phyloP scores from a whole-genome alignment of 2,113 vertebrate genomes.

The Tragelaphus scriptus region DNA sequence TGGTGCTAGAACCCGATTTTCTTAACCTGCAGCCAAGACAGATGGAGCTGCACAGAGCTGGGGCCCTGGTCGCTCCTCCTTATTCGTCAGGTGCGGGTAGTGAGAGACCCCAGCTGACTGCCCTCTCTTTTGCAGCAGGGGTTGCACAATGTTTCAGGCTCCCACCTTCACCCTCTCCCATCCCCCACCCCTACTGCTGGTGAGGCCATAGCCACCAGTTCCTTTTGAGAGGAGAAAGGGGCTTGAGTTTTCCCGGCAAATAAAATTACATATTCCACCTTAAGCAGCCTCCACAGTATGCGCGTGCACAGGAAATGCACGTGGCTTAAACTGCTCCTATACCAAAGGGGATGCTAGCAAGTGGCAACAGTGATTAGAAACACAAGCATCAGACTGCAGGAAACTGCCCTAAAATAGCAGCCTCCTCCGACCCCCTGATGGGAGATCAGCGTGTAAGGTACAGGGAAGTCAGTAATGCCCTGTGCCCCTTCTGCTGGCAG shows the following conservation, averaged over 20 bases:
- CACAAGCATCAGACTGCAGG: neutral
- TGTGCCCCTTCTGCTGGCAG: neutral
- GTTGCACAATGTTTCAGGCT: neutral
- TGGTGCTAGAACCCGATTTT: neutral
- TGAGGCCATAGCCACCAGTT: neutral
- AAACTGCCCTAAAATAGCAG: conserved; percentile 49
- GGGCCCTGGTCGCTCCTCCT: neutral
- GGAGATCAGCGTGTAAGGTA: neutral
- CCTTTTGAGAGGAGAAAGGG: neutral
- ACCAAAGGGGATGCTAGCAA: neutral
- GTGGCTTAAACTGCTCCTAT: neutral
- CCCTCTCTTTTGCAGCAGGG: neutral
- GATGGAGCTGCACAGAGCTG: neutral
- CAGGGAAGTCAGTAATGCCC: neutral
- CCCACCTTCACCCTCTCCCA: neutral
- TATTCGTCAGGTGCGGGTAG: neutral
- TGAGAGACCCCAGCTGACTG: neutral
- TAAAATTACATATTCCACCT: neutral
- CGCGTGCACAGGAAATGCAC: neutral
- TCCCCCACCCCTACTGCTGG: neutral
- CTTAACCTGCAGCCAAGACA: neutral
- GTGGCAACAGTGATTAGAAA: conserved; percentile 1
- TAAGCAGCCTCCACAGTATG: neutral
- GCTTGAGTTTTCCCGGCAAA: neutral
- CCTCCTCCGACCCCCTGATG: neutral